Evolutionary conservation across 2,888 invertebrate species (phyloP).

Genomic region (Napeogenes inachia): DNA sequence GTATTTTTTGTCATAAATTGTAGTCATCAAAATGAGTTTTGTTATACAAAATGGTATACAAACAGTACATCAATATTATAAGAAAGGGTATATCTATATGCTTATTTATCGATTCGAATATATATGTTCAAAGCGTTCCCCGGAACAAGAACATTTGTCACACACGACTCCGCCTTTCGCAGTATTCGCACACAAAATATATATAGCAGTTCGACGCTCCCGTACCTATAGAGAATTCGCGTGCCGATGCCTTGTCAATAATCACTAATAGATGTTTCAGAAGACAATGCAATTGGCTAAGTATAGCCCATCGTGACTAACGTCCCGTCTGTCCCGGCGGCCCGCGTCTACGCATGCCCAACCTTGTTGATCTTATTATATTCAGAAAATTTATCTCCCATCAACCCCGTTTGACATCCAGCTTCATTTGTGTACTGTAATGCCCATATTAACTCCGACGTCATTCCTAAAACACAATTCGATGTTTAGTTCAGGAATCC

Average conservation of each 20-base stretch:
- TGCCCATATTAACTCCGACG: not conserved
- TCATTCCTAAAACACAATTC: not conserved
- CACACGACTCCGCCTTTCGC: conserved; percentile 49
- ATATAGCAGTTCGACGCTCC: conserved; percentile 75
- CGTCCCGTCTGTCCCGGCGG: conserved; percentile 55
- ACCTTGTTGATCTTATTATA: conserved; percentile 74
- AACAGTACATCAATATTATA: too few species aligned
- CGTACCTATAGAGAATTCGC: conserved; percentile 74
- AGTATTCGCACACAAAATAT: conserved; percentile 57
- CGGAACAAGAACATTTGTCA: conserved; percentile 35
- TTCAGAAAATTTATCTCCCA: conserved; percentile 69
- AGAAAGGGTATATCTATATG: too few species aligned
- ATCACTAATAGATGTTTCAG: conserved; percentile 77
- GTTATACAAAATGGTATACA: too few species aligned
- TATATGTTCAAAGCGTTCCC: conserved; percentile 13
- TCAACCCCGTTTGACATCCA: conserved; percentile 64
- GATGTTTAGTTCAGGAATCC: conserved; percentile 6
- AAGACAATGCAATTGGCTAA: conserved; percentile 76
- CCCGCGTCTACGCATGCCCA: conserved; percentile 55
- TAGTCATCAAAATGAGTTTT: too few species aligned
- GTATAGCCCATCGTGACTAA: conserved; percentile 72
- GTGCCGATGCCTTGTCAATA: conserved; percentile 77
- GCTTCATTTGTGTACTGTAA: conserved; percentile 32
- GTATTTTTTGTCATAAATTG: too few species aligned
- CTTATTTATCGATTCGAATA: not conserved